Percentiles rank a stretch among this genome's conserved stretches.
Evolutionary conservation across 2,888 invertebrate genomes (phyloP).

Genomic region (Mongoloraphidia duomilia): DNA sequence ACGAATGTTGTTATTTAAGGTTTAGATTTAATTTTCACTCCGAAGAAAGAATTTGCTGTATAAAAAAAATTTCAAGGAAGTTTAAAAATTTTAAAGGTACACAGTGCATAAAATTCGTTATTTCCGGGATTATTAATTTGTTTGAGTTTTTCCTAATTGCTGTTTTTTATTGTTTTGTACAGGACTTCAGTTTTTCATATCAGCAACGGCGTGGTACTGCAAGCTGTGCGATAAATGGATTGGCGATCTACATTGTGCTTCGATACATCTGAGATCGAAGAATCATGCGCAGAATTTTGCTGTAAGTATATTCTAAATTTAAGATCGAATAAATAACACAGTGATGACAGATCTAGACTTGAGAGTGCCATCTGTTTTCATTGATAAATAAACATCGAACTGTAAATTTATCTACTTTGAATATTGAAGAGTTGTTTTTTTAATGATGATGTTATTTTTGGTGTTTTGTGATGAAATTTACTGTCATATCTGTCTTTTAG

Average conservation of each 20-base stretch:
- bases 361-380: too few relatives aligned
- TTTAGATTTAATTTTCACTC: too few relatives aligned
- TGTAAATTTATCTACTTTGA: background rate
- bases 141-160: conserved; percentile 3
- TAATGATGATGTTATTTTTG: too few relatives aligned
- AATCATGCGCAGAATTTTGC: conserved; percentile 67
- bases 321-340: background rate
- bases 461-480: too few relatives aligned
- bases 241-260: conserved; percentile 78
- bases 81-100: too few relatives aligned
- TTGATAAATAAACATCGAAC: background rate
- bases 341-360: too few relatives aligned
- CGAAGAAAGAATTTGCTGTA: too few relatives aligned
- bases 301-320: conserved; percentile 35
- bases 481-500: too few relatives aligned
- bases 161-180: conserved; percentile 19
- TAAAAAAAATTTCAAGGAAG: too few relatives aligned
- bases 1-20: too few relatives aligned
- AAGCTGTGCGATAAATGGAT: conserved; percentile 78
- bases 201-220: conserved; percentile 81
- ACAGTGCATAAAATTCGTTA: background rate
- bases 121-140: conserved; percentile 2
- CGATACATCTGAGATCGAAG: conserved; percentile 68
- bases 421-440: background rate
- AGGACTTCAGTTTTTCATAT: conserved; percentile 80